Conservation (phyloP, 2,888 invertebrate genomes). For the Lycaena phlaeas region DNA sequence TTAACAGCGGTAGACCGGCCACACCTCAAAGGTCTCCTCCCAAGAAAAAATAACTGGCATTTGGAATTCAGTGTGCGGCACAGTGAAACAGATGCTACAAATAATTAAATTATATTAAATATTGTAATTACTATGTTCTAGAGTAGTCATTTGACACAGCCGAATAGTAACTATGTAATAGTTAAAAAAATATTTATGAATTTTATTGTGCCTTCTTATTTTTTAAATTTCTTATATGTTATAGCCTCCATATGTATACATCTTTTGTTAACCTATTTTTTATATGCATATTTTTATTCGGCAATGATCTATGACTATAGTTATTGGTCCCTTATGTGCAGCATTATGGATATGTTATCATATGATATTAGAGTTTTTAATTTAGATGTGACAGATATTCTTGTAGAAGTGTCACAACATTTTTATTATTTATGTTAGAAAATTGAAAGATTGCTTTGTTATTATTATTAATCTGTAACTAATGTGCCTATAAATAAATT, state of each 20-base stretch:
- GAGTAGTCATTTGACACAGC: conserved; percentile 58
- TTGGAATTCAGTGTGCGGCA: conserved; percentile 64
- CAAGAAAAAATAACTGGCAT: conserved; percentile 79
- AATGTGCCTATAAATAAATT: conserved; percentile 72
- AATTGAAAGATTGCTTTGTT: conserved; percentile 65
- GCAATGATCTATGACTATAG: conserved; percentile 55
- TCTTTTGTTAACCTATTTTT: conserved; percentile 24
- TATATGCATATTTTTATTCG: conserved; percentile 43
- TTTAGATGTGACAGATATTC: conserved; percentile 53
- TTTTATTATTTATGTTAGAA: conserved; percentile 56
- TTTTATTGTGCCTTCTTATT: conserved; percentile 69
- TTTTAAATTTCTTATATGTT: conserved; percentile 60
- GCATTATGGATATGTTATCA: conserved; percentile 24
- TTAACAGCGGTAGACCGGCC: conserved; percentile 88
- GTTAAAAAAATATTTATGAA: conserved; percentile 62
- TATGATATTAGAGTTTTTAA: conserved; percentile 40
- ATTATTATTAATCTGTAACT: conserved; percentile 50
- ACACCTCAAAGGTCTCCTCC: conserved; percentile 87
- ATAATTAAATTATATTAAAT: conserved; percentile 66
- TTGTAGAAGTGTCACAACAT: conserved; percentile 48
- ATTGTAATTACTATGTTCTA: conserved; percentile 61
- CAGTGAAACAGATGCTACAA: conserved; percentile 70
- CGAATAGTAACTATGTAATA: conserved; percentile 52
- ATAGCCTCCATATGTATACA: conserved; percentile 53
- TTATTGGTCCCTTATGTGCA: conserved; percentile 49